Evolutionary conservation across 2,888 invertebrate species (phyloP).

Genomic region (Junonia oenone): DNA sequence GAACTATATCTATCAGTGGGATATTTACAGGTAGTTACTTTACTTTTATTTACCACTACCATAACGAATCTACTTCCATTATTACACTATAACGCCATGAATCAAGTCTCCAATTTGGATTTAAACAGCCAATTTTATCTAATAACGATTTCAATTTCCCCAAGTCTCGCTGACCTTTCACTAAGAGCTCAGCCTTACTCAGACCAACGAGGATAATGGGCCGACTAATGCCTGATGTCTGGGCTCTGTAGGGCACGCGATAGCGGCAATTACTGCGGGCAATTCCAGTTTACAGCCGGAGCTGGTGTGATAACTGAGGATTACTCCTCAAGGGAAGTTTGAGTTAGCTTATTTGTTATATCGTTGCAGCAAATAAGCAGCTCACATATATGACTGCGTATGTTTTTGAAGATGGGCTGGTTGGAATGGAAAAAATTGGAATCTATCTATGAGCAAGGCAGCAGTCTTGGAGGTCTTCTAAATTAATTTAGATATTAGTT

Average conservation of each 20-base stretch:
- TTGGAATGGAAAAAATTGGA: no score
- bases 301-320: not conserved
- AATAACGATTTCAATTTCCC: not conserved
- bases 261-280: conserved; percentile 12
- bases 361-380: not conserved
- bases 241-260: conserved; percentile 10
- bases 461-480: no score
- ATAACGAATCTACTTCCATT: not conserved
- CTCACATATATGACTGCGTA: no score
- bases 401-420: no score
- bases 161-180: no score
- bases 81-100: not conserved
- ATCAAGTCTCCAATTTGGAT: not conserved
- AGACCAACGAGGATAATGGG: conserved; percentile 1
- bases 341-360: not conserved
- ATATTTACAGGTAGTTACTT: no score
- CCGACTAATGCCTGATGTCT: conserved; percentile 1
- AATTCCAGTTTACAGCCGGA: conserved; percentile 12
- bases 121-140: not conserved
- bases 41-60: no score
- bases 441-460: no score
- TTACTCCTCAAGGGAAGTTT: conserved; percentile 1
- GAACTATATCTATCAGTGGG: no score
- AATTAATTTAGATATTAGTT: no score
- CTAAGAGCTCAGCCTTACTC: not conserved